Conservation (phyloP, 2,797 vertebrate species). For the Anabas testudineus region DNA sequence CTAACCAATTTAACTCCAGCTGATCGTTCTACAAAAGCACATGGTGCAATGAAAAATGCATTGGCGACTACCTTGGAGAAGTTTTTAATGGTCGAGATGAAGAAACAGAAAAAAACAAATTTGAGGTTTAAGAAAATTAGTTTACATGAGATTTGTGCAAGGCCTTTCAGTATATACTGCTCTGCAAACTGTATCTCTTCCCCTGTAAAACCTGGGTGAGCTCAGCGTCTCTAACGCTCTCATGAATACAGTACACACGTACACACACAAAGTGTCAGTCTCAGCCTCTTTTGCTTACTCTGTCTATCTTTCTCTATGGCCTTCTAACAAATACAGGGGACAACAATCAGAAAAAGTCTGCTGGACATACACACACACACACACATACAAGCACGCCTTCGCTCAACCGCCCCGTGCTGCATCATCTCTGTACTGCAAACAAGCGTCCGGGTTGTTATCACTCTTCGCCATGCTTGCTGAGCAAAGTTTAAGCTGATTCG, state of each 20-base stretch:
- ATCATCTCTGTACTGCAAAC: conserved; percentile 79
- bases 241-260: conserved; percentile 8
- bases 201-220: conserved; percentile 1
- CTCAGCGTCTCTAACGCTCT: conserved; percentile 31
- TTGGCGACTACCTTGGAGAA: conserved; percentile 65
- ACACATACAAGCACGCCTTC: conserved; percentile 48
- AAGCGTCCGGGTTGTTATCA: conserved; percentile 83
- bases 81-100: conserved; percentile 69
- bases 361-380: conserved; percentile 59
- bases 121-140: conserved; percentile 31
- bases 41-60: conserved; percentile 83
- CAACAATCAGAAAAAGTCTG: conserved; percentile 65
- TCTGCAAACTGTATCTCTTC: not conserved
- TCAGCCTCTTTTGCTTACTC: conserved; percentile 37
- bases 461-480: conserved; percentile 81
- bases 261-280: conserved; percentile 24
- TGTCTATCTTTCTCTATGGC: conserved; percentile 64
- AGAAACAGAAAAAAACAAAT: conserved; percentile 49
- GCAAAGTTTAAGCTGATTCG: conserved; percentile 89
- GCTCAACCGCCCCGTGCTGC: conserved; percentile 58
- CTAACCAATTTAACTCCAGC: conserved; percentile 84
- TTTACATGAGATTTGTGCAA: conserved; percentile 14
- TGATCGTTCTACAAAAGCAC: conserved; percentile 82
- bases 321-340: conserved; percentile 67
- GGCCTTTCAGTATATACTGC: no score